These are phyloP conservation scores for Oreochromis spilurus DNA, from an alignment of 2,113 vertebrate genomes.

Conservation along the genomic window DNA sequence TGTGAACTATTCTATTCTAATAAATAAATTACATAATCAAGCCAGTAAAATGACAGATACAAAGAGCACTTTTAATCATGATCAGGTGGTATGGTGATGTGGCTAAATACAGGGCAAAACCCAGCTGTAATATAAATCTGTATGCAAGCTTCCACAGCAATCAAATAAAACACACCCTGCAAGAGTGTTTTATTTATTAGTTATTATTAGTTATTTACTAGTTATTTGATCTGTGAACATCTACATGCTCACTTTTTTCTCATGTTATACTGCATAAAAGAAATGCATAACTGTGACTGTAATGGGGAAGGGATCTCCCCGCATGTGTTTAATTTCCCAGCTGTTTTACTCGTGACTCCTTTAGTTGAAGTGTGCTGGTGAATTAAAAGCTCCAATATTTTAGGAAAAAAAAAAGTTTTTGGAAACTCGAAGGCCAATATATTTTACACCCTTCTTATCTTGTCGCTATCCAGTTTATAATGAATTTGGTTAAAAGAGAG, in stretches of 20 bases:
- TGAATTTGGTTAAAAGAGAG: not conserved
- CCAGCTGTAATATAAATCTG: not conserved
- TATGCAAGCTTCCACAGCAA: not conserved
- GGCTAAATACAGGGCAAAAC: not conserved
- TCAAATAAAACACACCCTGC: not conserved
- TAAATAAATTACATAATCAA: not conserved
- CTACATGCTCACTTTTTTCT: not conserved
- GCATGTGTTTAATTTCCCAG: not conserved
- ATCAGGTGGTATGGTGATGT: not conserved
- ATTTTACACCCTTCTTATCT: not conserved
- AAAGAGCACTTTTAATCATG: not conserved
- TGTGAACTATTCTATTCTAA: not conserved
- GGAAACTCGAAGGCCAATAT: not conserved
- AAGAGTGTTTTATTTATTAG: not conserved
- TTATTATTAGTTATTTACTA: not conserved
- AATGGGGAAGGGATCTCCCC: not conserved
- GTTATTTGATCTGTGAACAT: not conserved
- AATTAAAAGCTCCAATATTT: not conserved
- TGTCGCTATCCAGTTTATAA: not conserved
- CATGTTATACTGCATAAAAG: not conserved
- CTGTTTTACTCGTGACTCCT: not conserved
- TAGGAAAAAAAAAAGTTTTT: not conserved
- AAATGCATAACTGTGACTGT: not conserved
- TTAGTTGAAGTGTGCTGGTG: not conserved
- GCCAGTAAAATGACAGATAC: not conserved